A percentile compares a stretch with the other conserved stretches of the same genome.
Conservation (phyloP, 2,888 invertebrate species). For the Suillia variegata region DNA sequence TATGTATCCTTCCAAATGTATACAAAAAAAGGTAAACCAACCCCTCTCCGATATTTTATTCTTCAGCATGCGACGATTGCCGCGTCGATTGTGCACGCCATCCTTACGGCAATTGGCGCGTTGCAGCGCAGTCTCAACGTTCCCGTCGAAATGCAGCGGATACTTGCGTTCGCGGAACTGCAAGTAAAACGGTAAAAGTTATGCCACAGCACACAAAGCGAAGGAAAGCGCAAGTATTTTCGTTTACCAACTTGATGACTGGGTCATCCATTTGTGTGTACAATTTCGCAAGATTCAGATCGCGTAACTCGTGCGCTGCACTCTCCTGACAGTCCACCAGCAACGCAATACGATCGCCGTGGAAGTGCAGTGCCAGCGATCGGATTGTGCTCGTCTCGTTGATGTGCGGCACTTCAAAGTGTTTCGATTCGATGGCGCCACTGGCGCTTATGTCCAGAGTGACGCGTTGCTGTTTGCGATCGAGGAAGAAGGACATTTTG, state of each 20-base stretch:
- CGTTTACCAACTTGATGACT: slow-evolving; percentile 58
- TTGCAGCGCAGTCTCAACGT: slow-evolving; percentile 57
- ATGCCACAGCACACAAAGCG: neutral
- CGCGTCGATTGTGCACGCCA: slow-evolving; percentile 50
- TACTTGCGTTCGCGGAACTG: slow-evolving; percentile 61
- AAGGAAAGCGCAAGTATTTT: neutral
- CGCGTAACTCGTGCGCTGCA: slow-evolving; percentile 56
- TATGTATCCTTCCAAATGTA: neutral
- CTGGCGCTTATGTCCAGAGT: slow-evolving; percentile 59
- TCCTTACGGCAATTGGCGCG: slow-evolving; percentile 60
- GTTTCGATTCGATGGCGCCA: slow-evolving; percentile 55
- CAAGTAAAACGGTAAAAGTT: neutral
- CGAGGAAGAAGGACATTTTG: slow-evolving; percentile 61
- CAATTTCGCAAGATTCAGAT: slow-evolving; percentile 56
- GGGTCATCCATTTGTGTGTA: slow-evolving; percentile 62
- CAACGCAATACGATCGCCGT: slow-evolving; percentile 55
- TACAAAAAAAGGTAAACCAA: slow-evolving; percentile 31
- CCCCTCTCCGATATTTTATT: slow-evolving; percentile 59
- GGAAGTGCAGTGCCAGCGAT: slow-evolving; percentile 58
- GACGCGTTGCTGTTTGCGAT: slow-evolving; percentile 59
- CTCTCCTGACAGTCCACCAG: slow-evolving; percentile 60
- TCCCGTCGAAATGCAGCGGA: slow-evolving; percentile 59
- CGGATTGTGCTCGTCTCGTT: slow-evolving; percentile 61
- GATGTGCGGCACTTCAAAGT: slow-evolving; percentile 58
- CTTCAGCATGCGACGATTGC: slow-evolving; percentile 56